Evolutionary conservation across 2,888 invertebrate genomes (phyloP).

Genomic region (Hirtodrosophila alboralis): DNA sequence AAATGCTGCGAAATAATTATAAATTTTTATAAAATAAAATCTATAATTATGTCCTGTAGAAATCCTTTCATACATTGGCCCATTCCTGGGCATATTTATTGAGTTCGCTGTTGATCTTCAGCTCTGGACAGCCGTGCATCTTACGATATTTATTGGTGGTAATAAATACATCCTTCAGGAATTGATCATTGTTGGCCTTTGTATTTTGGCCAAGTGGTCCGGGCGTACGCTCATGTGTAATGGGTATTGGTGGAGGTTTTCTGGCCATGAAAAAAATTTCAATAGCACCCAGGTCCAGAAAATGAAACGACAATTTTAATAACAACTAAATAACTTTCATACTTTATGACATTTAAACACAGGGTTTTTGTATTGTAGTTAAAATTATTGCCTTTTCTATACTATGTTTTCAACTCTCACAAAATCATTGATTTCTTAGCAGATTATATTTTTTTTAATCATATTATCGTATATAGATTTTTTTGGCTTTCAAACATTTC

Average conservation of each 20-base stretch:
- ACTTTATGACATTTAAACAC: no score
- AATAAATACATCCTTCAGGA: slow-evolving; percentile 50
- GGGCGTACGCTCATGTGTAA: slow-evolving; percentile 51
- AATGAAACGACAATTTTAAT: slow-evolving; percentile 1
- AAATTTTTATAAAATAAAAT: neutral
- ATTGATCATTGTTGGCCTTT: slow-evolving; percentile 58
- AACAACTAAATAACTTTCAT: slow-evolving; percentile 10
- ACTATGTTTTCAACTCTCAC: no score
- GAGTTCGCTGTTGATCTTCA: slow-evolving; percentile 88
- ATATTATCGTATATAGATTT: no score
- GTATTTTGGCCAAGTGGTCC: slow-evolving; percentile 65
- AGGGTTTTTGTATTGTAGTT: no score
- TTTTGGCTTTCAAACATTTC: no score
- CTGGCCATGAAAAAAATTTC: slow-evolving; percentile 39
- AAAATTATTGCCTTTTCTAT: no score
- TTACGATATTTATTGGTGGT: slow-evolving; percentile 89
- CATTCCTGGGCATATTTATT: slow-evolving; percentile 89
- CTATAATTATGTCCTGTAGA: neutral
- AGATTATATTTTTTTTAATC: no score
- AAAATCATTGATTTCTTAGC: no score
- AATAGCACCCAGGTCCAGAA: slow-evolving; percentile 32
- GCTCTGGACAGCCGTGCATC: slow-evolving; percentile 88
- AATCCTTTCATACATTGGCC: slow-evolving; percentile 85
- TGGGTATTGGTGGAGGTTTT: slow-evolving; percentile 53
- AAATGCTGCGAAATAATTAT: slow-evolving; percentile 52